Percentiles rank a stretch among this genome's conserved stretches.
These are phyloP conservation scores for Columba janthina DNA, from an alignment of 2,113 vertebrate genomes.

Conservation along the genomic window DNA sequence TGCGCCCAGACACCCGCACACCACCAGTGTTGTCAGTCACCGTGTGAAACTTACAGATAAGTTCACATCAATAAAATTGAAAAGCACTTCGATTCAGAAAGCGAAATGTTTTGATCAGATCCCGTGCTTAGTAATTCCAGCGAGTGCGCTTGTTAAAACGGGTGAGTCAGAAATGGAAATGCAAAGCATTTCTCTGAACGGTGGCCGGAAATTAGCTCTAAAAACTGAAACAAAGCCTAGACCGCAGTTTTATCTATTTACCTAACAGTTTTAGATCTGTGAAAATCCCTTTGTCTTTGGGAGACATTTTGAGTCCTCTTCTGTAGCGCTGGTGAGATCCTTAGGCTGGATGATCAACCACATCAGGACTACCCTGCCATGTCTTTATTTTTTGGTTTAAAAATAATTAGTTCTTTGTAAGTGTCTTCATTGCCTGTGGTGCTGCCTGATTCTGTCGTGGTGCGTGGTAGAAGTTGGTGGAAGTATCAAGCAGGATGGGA, in stretches of 20 bases:
- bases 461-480: slow-evolving; percentile 53
- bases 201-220: slow-evolving; percentile 73
- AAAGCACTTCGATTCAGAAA: slow-evolving; percentile 75
- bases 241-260: slow-evolving; percentile 59
- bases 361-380: slow-evolving; percentile 7
- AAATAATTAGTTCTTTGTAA: slow-evolving; percentile 37
- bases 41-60: not conserved
- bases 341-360: slow-evolving; percentile 7
- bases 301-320: slow-evolving; percentile 31
- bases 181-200: slow-evolving; percentile 75
- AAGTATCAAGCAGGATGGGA: slow-evolving; percentile 46
- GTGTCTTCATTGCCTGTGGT: slow-evolving; percentile 32
- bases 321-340: not conserved
- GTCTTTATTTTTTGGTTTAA: slow-evolving; percentile 30
- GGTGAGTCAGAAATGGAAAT: slow-evolving; percentile 88
- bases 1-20: not conserved
- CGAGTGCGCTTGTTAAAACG: slow-evolving; percentile 72
- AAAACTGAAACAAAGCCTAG: slow-evolving; percentile 65
- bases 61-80: slow-evolving; percentile 4
- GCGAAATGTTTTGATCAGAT: slow-evolving; percentile 76
- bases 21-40: not conserved
- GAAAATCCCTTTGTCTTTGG: slow-evolving; percentile 53
- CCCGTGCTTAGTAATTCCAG: slow-evolving; percentile 85
- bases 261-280: slow-evolving; percentile 26
- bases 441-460: slow-evolving; percentile 33